Evolutionary conservation across 2,888 invertebrate genomes (phyloP).

Genomic region (Lypha dubia): DNA sequence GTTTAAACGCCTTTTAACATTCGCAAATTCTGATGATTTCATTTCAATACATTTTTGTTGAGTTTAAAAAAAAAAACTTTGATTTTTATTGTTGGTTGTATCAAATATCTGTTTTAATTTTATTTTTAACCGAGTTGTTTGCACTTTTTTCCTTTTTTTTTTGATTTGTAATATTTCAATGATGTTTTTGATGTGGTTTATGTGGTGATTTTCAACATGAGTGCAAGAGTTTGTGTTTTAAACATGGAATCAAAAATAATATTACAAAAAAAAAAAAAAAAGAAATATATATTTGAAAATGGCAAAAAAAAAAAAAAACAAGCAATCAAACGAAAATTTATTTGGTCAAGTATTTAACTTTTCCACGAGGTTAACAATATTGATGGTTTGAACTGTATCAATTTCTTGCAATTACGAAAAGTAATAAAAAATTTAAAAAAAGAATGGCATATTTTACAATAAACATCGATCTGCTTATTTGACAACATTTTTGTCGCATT

Average conservation of each 20-base stretch:
- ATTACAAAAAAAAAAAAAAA: background rate
- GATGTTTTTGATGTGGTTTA: conserved; percentile 68
- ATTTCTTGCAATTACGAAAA: conserved; percentile 16
- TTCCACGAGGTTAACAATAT: conserved; percentile 53
- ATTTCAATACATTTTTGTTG: background rate
- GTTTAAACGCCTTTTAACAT: background rate
- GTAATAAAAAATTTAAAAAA: no score
- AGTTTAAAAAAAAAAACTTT: conserved; percentile 20
- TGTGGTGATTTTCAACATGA: conserved; percentile 67
- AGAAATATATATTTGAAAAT: background rate
- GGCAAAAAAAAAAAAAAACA: background rate
- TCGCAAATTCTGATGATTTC: background rate
- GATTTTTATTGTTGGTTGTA: conserved; percentile 59
- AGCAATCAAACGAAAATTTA: background rate
- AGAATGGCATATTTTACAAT: no score
- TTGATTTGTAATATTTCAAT: conserved; percentile 40
- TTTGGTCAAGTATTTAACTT: conserved; percentile 63
- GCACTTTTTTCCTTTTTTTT: conserved; percentile 20
- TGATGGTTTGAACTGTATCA: conserved; percentile 34
- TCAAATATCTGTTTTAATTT: conserved; percentile 53
- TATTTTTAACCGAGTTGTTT: conserved; percentile 45
- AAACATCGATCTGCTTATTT: no score
- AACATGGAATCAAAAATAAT: conserved; percentile 33
- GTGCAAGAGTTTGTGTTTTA: conserved; percentile 44
- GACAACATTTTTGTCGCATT: no score